Evolutionary conservation across 92 coral and sea anemone genomes (phyloP).

Genomic region (Muricea muricata): DNA sequence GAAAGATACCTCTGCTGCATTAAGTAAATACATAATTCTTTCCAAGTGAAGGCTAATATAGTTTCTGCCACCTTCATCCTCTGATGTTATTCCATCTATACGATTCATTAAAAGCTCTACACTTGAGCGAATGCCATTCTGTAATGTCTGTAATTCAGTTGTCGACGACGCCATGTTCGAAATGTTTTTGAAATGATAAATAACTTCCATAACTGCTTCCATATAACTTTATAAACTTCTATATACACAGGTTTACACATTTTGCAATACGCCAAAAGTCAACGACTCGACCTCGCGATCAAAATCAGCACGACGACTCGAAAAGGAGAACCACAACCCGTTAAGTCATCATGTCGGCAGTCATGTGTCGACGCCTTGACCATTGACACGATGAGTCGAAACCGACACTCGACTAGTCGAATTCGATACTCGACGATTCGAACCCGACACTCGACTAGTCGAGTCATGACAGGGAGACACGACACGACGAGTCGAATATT

Average conservation of each 20-base stretch:
- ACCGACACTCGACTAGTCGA: neutral
- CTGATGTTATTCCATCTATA: constrained; percentile 54
- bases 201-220: too few relatives aligned
- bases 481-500: constrained; percentile 26
- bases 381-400: constrained; percentile 45
- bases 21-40: constrained; percentile 59
- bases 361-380: constrained; percentile 1
- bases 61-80: constrained; percentile 65
- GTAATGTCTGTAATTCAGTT: constrained; percentile 49
- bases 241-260: constrained; percentile 23
- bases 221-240: too few relatives aligned
- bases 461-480: neutral
- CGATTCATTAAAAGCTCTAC: constrained; percentile 32
- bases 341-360: neutral
- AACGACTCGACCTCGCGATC: neutral
- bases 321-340: neutral
- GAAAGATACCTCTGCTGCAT: constrained; percentile 62
- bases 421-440: constrained; percentile 5
- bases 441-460: neutral
- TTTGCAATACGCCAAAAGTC: neutral
- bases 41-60: constrained; percentile 56
- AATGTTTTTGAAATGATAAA: too few relatives aligned
- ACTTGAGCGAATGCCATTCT: constrained; percentile 33
- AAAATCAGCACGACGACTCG: neutral
- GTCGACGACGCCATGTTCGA: constrained; percentile 54